A percentile compares a stretch with the other conserved stretches of the same genome.
These are phyloP conservation scores for Fistularia tabacaria DNA, from an alignment of 2,797 vertebrate species.

Conservation along the genomic window DNA sequence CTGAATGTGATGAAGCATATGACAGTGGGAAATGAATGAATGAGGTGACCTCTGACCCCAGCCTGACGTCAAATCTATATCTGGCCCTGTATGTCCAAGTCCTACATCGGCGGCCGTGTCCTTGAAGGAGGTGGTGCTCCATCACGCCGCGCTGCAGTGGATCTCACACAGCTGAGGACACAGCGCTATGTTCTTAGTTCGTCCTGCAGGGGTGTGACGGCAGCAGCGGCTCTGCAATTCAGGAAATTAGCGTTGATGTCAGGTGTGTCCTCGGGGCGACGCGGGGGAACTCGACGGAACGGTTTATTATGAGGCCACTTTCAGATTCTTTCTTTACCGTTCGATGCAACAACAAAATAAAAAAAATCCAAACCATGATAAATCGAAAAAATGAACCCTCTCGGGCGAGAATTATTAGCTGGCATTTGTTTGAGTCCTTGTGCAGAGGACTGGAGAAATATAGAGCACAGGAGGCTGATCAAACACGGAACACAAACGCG, in stretches of 20 bases:
- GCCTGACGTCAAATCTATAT: conserved; percentile 50
- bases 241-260: not conserved
- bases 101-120: conserved; percentile 21
- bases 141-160: conserved; percentile 50
- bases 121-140: conserved; percentile 47
- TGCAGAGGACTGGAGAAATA: no score
- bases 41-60: conserved; percentile 40
- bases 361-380: conserved; percentile 7
- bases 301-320: conserved; percentile 1
- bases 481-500: no score
- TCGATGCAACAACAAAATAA: conserved; percentile 9
- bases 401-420: no score
- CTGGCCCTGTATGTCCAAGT: conserved; percentile 17
- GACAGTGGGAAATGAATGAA: conserved; percentile 37
- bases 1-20: not conserved
- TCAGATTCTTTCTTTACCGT: conserved; percentile 20
- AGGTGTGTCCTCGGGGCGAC: no score
- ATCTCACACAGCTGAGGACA: conserved; percentile 48
- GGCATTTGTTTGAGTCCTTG: no score
- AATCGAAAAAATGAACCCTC: conserved; percentile 17
- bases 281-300: no score
- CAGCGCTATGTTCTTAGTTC: conserved; percentile 15
- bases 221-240: no score
- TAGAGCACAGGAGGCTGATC: no score
- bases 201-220: not conserved